Base-by-base conservation (phyloP, 2,888 invertebrate genomes). In the Dusona sp. region DNA sequence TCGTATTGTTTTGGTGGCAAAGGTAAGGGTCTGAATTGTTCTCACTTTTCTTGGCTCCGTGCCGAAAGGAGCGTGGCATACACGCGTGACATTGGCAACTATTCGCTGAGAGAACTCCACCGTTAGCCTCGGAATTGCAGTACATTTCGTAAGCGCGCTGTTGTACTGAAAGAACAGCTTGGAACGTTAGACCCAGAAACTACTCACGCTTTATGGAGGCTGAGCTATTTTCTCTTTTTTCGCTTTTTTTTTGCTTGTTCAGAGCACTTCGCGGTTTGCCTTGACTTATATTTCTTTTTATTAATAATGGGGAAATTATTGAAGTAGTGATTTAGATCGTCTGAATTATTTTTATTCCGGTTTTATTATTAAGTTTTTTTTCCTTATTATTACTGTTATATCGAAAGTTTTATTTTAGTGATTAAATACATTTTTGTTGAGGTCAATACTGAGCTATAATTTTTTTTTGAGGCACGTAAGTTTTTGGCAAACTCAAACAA, bases 101-200 rank as follows among this genome's bases (percentile, higher is more conserved):
- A 29, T 61, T 61, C 61, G 61, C 61, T 29, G 16, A 29, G 29
- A 61, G 61, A 61, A 61, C 29, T 61, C 61, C 61, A 16, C 16
- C 61, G 61, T 29, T 61, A 61, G 61, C 6, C 29, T 61, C 16
- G 29, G 29, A 61, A 61, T 61, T 16, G 61, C 29, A 61, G 61
- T 61, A 29, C 61, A 29, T 13, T 29, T 61, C 29, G 61, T 29
- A 61, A 29, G 61, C 22, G 29, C 16, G 6, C 29, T 16, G 29
- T 61, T 61, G 19, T 61, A 29, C 29, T 16, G 38, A 38, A 38
- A n/a, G 38, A 65, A 38, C 38, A 38, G 38, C 65, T 65, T 22
- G 65, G 36, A 65, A 38, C 65, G 65, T 70, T 45, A 70, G 29
- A 70, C 42, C 16, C 70, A 70, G 45, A 70, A 72, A 48, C 51